phyloP scores from a whole-genome alignment of 2,797 vertebrate species.

The Meda fulgida region DNA sequence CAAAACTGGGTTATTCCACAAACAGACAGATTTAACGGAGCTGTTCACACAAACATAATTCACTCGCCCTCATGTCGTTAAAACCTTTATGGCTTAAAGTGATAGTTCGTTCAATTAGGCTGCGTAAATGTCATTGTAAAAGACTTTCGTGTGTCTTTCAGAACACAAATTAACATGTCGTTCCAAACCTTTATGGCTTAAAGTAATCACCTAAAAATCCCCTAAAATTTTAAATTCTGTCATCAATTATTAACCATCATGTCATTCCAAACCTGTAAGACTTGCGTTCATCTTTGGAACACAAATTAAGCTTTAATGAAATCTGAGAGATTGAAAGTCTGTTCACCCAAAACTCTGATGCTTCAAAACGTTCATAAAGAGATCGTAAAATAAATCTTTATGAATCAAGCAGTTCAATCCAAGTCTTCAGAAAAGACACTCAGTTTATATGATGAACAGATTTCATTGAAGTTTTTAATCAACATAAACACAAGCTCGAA shows the following conservation, averaged over 20 bases:
- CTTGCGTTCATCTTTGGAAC: neutral
- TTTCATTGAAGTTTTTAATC: neutral
- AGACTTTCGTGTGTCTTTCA: no score
- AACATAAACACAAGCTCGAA: neutral
- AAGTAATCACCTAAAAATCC: no score
- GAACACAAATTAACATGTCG: no score
- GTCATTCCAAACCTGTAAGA: no score
- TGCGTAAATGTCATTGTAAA: no score
- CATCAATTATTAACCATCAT: no score
- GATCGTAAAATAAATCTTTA: neutral
- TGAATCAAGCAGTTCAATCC: neutral
- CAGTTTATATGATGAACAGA: neutral
- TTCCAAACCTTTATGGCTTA: no score
- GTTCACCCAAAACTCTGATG: neutral
- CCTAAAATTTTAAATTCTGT: no score
- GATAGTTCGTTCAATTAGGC: no score
- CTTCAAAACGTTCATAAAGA: neutral
- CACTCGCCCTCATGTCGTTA: no score
- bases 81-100: no score
- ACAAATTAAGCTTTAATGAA: neutral
- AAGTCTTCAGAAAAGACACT: neutral
- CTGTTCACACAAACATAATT: no score
- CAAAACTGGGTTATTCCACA: constrained; percentile 52
- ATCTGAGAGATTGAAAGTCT: neutral
- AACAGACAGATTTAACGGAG: constrained; percentile 37